phyloP scores from a whole-genome alignment of 2,113 vertebrate species.

The Brienomyrus longianalis region DNA sequence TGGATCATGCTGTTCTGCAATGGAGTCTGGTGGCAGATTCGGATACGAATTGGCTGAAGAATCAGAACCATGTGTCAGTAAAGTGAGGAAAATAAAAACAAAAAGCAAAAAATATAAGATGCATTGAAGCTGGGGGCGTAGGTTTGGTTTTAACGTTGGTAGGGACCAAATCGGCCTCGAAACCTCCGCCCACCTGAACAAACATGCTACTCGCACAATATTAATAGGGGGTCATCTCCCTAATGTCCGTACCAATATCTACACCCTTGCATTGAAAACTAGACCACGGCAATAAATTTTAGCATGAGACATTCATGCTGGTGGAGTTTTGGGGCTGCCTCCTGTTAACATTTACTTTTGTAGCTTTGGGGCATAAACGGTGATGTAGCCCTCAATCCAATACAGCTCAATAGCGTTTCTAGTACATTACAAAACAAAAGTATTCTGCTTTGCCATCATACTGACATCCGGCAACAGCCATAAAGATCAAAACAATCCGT shows the following conservation, averaged over 20 bases:
- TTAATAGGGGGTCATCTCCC: not conserved
- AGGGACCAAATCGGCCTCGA: not conserved
- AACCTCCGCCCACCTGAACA: not conserved
- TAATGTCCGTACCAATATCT: not conserved
- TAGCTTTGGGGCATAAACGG: not conserved
- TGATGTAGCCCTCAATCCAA: not conserved
- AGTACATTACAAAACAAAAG: not conserved
- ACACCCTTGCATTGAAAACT: not conserved
- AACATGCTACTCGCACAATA: not conserved
- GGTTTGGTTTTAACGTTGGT: not conserved
- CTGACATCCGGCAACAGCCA: not conserved
- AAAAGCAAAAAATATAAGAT: not conserved
- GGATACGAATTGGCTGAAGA: not conserved
- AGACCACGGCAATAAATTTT: not conserved
- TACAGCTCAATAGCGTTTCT: not conserved
- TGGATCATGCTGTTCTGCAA: not conserved
- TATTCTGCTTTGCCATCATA: not conserved
- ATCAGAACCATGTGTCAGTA: not conserved
- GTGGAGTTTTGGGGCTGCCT: not conserved
- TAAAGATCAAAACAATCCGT: not conserved
- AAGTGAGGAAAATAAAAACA: not conserved
- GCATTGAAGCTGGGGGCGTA: not conserved
- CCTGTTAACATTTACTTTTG: not conserved
- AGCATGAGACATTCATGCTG: not conserved
- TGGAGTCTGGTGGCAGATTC: not conserved